These are phyloP conservation scores for Folsomia manolachei DNA, from an alignment of 2,888 invertebrate genomes.

Conservation along the genomic window DNA sequence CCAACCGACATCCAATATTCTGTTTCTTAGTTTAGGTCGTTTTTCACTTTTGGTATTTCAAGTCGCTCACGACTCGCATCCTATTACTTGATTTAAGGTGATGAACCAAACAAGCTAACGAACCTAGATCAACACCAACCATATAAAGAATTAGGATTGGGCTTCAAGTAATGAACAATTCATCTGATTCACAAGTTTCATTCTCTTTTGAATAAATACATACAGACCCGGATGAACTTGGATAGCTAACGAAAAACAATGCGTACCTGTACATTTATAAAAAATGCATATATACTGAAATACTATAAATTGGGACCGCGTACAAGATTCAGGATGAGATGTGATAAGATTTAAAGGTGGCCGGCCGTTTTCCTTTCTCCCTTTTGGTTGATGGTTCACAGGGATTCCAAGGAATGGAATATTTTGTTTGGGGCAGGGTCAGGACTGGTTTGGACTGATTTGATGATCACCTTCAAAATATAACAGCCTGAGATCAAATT, in stretches of 20 bases:
- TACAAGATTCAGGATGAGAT: constrained; percentile 3
- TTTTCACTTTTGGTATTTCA: constrained; percentile 15
- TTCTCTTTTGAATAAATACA: background rate
- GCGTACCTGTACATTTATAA: too few relatives aligned
- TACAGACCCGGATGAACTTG: too few relatives aligned
- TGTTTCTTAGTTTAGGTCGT: background rate
- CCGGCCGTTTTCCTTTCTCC: background rate
- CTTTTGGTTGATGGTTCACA: constrained; percentile 14
- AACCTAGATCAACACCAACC: too few relatives aligned
- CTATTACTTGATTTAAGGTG: constrained; percentile 1
- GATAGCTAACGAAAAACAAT: too few relatives aligned
- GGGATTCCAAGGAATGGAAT: constrained; percentile 15
- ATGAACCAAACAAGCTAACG: background rate
- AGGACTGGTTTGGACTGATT: too few relatives aligned
- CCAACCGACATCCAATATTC: constrained; percentile 19
- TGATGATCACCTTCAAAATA: constrained; percentile 12
- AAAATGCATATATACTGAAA: background rate
- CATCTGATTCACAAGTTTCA: constrained; percentile 8
- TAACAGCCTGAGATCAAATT: background rate
- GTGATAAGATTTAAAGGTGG: background rate
- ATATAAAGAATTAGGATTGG: too few relatives aligned
- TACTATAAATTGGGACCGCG: background rate
- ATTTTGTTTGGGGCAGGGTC: constrained; percentile 25
- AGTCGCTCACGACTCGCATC: background rate
- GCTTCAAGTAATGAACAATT: too few relatives aligned